Evolutionary conservation across 2,797 vertebrate species (phyloP).

Genomic region (Apodemus agrarius): DNA sequence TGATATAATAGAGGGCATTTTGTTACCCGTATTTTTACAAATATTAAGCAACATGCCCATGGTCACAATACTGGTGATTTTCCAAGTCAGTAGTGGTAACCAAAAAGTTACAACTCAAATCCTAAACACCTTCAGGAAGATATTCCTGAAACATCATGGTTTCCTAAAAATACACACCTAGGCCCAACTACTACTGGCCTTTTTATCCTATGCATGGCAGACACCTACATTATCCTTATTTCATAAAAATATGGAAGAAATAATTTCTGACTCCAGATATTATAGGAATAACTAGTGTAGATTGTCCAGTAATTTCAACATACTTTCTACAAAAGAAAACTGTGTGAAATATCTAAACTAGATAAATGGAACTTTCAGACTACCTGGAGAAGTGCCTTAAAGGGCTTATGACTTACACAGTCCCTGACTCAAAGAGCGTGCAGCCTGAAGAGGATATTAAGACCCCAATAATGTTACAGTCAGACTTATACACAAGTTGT

Average conservation of each 20-base stretch:
- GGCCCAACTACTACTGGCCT: background rate
- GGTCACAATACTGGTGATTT: slow-evolving; percentile 31
- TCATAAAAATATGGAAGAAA: background rate
- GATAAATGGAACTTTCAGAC: background rate
- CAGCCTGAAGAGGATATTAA: slow-evolving; percentile 1
- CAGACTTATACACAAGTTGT: background rate
- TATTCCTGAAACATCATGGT: background rate
- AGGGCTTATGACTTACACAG: background rate
- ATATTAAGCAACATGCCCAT: background rate
- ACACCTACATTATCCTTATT: background rate
- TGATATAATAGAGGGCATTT: background rate
- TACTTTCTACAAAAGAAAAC: background rate
- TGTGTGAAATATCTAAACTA: background rate
- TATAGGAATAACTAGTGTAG: background rate
- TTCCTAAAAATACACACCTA: background rate
- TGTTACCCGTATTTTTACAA: slow-evolving; percentile 26
- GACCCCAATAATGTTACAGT: slow-evolving; percentile 12
- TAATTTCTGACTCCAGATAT: slow-evolving; percentile 40
- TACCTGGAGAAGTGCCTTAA: background rate
- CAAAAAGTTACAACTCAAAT: slow-evolving; percentile 33
- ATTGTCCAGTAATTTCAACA: background rate
- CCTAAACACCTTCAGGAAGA: background rate
- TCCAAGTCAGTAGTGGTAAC: background rate
- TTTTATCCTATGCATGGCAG: background rate
- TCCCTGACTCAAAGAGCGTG: slow-evolving; percentile 31